Evolutionary conservation across 2,113 vertebrate genomes (phyloP), one percentile per base, ranked within the genome.

Genomic region (Cochlearius cochlearius): DNA sequence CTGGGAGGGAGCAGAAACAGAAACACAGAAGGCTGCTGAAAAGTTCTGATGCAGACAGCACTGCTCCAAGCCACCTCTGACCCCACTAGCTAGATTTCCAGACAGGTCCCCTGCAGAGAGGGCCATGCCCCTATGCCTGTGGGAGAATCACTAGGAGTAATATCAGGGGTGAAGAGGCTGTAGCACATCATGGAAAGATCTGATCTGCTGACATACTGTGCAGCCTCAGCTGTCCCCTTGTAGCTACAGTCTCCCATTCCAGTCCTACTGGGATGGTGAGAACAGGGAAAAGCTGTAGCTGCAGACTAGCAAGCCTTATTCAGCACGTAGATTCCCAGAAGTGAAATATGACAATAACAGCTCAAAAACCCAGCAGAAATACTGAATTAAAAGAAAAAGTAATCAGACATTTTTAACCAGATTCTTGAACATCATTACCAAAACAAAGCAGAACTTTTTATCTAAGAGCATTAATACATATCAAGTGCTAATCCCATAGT

Each of bases 51-150:
- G 20, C n/a, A 68, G 23, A 36, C 5, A 59, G 14, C 7, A 47
- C n/a, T 43, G 56, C 58, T 32, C 16, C 32, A 62, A 67, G 15
- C 23, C 43, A 66, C 34, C 47, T 63, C 29, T 41, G 23, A 67
- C 2, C 4, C 16, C 36, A 20, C 10, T 2, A 30, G 5, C 17
- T 9, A 34, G 6, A 45, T 7, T n/a, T 59, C 27, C 27, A 72
- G 41, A 29, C 3, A 55, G 19, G 15, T 49, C 3, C 22, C 22
- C n/a, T 34, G 38, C 30, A 76, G 41, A 41, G 41, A 47, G 14
- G n/a, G 7, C 43, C 36, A 32, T 9, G 43, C 3, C 4, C 25
- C 38, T 60, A 8, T 1, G 4, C 6, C 53, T 32, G 21, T 4
- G 16, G 8, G 23, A 53, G 36, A 60, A 32, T 25, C 36, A 17